Percentiles rank a stretch among this genome's conserved stretches.
Conservation (phyloP, 1,140 invertebrate genomes). For the Rhagoletis pomonella region DNA sequence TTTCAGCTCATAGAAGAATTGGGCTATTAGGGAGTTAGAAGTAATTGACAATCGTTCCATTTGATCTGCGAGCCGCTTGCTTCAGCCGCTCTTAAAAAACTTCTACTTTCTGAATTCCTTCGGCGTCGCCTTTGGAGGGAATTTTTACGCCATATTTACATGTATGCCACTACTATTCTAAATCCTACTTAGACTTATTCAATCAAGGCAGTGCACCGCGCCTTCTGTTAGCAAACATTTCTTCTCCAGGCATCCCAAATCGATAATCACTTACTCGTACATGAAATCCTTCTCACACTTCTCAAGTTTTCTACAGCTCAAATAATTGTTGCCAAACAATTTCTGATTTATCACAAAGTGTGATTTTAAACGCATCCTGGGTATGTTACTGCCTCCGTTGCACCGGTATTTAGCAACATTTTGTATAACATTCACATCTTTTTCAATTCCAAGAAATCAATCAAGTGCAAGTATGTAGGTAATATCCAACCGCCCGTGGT, state of each 20-base stretch:
- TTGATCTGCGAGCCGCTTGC: no score
- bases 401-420: constrained; percentile 40
- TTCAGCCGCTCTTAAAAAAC: no score
- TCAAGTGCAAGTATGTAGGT: constrained; percentile 34
- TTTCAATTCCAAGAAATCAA: constrained; percentile 49
- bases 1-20: no score
- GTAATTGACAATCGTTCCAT: no score
- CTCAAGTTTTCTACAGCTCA: background rate
- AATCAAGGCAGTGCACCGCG: no score
- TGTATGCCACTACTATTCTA: no score
- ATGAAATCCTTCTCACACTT: background rate
- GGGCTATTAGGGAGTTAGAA: no score
- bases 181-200: no score
- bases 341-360: constrained; percentile 43
- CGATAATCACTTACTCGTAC: constrained; percentile 43
- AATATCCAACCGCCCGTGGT: constrained; percentile 37
- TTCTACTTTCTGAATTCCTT: no score
- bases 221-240: no score
- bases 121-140: no score
- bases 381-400: constrained; percentile 38
- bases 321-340: constrained; percentile 32
- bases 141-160: no score
- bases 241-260: background rate
- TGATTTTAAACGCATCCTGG: constrained; percentile 27
- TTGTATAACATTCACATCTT: constrained; percentile 38